Evolutionary conservation across 1,140 invertebrate species (phyloP), one percentile per base, ranked within the genome.

Genomic region (Pogonomyrmex barbatus): DNA sequence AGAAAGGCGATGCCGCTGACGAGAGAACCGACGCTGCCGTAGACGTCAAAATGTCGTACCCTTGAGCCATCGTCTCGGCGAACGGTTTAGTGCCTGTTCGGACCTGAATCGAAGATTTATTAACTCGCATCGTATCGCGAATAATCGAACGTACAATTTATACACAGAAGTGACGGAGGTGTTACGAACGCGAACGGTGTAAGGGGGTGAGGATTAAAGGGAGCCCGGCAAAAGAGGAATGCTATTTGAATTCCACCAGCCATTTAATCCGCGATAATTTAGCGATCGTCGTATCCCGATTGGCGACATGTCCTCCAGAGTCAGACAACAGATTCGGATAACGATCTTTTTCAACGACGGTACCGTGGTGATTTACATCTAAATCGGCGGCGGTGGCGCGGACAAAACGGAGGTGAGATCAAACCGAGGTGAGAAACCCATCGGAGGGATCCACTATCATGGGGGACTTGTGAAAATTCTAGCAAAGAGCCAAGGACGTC

Each of bases 321-420:
- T 91, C 4, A 92, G 90, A 68, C 92, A 93, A 76, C 92, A 94
- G 42, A 93, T 94, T 63, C 92, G 94, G 4, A 94, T 95, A 85
- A 95, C 94, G 0, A 91, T 95, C 45, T 93, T 93, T 77, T 92
- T 94, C 81, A 88, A 92, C 85, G 91, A 95, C 79, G 89, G 90
- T 9, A 88, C 92, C 6, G 90, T 95, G 36, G 90, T 94, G 42
- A 93, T 95, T 87, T 91, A 94, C 87, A 93, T 95, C 45, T 94
- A 73, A 93, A 78, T 39, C 47, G 33, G 6, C 45, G 47, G 17
- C n/a, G 42, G 33, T 39, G 65, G 14, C 39, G 50, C n/a, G 30
- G 58, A 65, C 24, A 24, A 65, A 45, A 63, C 2, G 4, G 24
- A 65, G 47, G 39, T 10, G 42, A 17, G 24, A 12, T 24, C 24